A percentile compares a stretch with the other conserved stretches of the same genome.
phyloP scores from a whole-genome alignment of 2,113 vertebrate genomes.

The Sakesphorus luctuosus region DNA sequence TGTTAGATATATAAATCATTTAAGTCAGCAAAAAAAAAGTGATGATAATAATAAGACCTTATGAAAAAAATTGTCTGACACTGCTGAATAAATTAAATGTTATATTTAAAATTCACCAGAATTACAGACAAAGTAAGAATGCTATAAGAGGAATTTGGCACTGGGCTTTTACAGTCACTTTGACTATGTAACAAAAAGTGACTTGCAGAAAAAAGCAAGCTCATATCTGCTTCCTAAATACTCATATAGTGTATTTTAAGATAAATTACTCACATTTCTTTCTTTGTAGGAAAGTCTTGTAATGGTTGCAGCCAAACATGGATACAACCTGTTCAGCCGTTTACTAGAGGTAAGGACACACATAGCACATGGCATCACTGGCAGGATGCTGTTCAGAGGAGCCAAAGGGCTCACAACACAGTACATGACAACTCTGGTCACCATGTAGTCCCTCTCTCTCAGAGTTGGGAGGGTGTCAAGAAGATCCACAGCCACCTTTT shows the following conservation, averaged over 20 bases:
- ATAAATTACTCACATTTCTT: neutral
- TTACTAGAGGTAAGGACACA: constrained; percentile 83
- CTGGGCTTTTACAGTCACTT: neutral
- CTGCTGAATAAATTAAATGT: neutral
- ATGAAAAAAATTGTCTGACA: neutral
- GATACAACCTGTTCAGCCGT: constrained; percentile 83
- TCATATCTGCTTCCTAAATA: neutral
- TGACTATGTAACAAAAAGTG: neutral
- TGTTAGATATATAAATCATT: neutral
- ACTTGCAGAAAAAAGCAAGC: neutral
- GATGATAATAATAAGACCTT: neutral
- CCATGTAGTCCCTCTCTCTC: neutral
- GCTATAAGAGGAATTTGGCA: neutral
- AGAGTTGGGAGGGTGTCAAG: neutral
- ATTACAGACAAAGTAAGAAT: neutral
- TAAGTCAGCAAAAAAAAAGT: neutral
- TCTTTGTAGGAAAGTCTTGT: constrained; percentile 80
- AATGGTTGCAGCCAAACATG: constrained; percentile 77
- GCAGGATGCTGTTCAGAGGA: neutral
- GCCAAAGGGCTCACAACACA: neutral
- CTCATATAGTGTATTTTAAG: neutral
- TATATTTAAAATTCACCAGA: neutral
- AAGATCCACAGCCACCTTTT: neutral
- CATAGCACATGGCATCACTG: neutral
- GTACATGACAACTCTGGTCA: neutral